A percentile compares a stretch with the other conserved stretches of the same genome.
Evolutionary conservation across 2,113 vertebrate species (phyloP).

Genomic region (Aphyosemion australe): DNA sequence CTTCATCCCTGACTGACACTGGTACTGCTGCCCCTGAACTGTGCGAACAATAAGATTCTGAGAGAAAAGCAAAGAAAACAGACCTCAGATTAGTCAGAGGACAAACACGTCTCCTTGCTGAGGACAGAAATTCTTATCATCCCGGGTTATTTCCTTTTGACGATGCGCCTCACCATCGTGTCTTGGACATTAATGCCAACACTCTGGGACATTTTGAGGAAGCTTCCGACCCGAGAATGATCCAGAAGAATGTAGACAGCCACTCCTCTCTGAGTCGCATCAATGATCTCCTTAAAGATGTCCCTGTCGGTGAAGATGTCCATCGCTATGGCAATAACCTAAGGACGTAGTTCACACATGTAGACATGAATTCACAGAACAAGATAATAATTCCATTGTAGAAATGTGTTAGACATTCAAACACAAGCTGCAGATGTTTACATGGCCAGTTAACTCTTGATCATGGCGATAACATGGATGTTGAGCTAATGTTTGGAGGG

Average conservation of each 20-base stretch:
- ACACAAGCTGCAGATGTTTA: too few relatives aligned
- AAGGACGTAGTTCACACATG: slow-evolving; percentile 26
- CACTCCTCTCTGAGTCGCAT: slow-evolving; percentile 83
- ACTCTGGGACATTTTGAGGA: slow-evolving; percentile 86
- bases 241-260: slow-evolving; percentile 90
- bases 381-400: too few relatives aligned
- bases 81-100: background rate
- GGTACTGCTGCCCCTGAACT: slow-evolving; percentile 88
- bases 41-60: slow-evolving; percentile 91
- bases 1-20: slow-evolving; percentile 87
- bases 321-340: slow-evolving; percentile 92
- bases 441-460: too few relatives aligned
- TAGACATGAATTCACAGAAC: background rate
- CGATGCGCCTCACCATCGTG: slow-evolving; percentile 82
- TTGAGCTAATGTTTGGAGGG: too few relatives aligned
- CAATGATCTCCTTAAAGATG: slow-evolving; percentile 89
- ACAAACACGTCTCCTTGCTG: background rate
- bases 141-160: too few relatives aligned
- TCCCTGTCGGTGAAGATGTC: slow-evolving; percentile 93
- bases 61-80: slow-evolving; percentile 34
- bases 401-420: too few relatives aligned
- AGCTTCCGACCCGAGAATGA: slow-evolving; percentile 84
- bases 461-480: too few relatives aligned
- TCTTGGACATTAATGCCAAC: slow-evolving; percentile 86
- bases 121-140: background rate